Evolutionary conservation across 2,888 invertebrate genomes (phyloP), one percentile per base, ranked within the genome.

Genomic region (Andrena flavipes): DNA sequence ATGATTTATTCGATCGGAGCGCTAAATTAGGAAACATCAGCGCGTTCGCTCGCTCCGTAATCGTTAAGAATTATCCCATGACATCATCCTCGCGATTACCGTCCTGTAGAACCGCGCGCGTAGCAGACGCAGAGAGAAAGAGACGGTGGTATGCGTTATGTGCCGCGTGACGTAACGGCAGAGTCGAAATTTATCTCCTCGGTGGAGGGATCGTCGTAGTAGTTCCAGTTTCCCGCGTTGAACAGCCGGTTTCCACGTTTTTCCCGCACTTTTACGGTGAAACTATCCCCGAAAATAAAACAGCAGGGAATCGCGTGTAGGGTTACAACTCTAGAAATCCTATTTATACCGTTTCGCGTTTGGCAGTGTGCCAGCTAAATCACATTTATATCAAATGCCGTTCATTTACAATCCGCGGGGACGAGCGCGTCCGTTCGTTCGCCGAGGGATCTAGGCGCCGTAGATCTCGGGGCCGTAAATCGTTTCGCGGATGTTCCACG

Each of bases 41-140:
- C 6, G 80, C 54, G 26, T 67, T 26, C 26, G 54, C 56, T 72
- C 48, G 29, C 62, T 59, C 54, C 62, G 63, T 82, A 82, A 80
- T 86, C 86, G 59, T 75, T 59, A 63, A 78, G 67, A 84, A 86
- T 82, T 77, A 80, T 74, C 76, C 42, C 59, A 49, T 87, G 87
- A 86, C 87, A 86, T 87, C 88, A 87, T 80, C 76, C 29, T 56
- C 33, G 51, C 29, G 78, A 81, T 72, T 51, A 59, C 56, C 48
- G 64, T 30, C 59, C 26, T 33, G 63, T 65, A 71, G 72, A 86
- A 70, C 29, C 49, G 72, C 42, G 35, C 35, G 35, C 71, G 49
- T 62, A 72, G 74, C 73, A 67, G 71, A 73, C 62, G 42, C 56
- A 20, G 26, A 56, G 4, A 26, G 76, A 77, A 72, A 26, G 64